Conservation (phyloP, 1,140 invertebrate genomes). For the Dolichoris vasculosae region DNA sequence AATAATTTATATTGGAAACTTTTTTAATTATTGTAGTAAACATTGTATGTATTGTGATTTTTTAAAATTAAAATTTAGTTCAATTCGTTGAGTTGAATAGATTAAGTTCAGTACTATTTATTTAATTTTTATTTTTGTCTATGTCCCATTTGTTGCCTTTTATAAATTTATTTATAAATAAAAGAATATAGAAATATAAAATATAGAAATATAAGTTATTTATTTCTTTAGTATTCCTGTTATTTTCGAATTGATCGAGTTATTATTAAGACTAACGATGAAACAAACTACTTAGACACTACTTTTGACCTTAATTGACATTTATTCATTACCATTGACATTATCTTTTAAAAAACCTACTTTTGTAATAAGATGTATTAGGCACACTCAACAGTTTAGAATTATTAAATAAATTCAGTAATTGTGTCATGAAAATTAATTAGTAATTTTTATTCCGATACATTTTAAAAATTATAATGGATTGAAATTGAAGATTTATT, state of each 20-base stretch:
- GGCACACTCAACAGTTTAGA: background rate
- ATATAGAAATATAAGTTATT: too few species aligned
- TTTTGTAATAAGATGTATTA: background rate
- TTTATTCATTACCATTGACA: slow-evolving; percentile 10
- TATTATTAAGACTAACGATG: slow-evolving; percentile 36
- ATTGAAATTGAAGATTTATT: too few species aligned
- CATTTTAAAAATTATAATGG: too few species aligned
- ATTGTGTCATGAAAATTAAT: too few species aligned
- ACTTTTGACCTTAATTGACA: background rate
- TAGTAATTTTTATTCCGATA: too few species aligned
- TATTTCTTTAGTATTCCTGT: slow-evolving; percentile 45
- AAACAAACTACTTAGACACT: slow-evolving; percentile 29
- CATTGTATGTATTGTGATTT: background rate
- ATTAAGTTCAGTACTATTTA: background rate
- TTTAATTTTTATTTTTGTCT: slow-evolving; percentile 15
- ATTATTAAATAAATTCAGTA: background rate
- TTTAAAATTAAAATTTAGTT: background rate
- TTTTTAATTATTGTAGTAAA: too few species aligned
- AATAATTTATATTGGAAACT: too few species aligned
- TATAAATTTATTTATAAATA: too few species aligned
- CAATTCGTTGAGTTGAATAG: background rate
- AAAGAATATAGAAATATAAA: too few species aligned
- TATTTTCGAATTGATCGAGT: slow-evolving; percentile 21
- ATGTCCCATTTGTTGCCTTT: slow-evolving; percentile 23
- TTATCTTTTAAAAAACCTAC: background rate